Percentiles rank a stretch among this genome's conserved stretches.
Evolutionary conservation across 2,797 vertebrate species (phyloP).

Genomic region (Chiloscyllium punctatum): DNA sequence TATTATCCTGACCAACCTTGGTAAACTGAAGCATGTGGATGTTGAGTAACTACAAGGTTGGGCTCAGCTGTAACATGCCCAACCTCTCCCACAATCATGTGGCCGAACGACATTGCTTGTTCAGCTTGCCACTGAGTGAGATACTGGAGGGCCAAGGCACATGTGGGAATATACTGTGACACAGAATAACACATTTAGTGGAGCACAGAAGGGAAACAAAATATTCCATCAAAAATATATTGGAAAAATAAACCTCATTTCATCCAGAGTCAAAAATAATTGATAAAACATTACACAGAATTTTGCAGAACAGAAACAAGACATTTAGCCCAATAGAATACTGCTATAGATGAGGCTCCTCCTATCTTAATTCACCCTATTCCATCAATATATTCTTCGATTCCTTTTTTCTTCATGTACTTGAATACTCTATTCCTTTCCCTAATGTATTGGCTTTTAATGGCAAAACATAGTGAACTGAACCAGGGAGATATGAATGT

Average conservation of each 20-base stretch:
- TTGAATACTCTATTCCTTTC: neutral
- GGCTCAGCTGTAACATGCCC: neutral
- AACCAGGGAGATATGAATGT: neutral
- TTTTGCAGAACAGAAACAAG: neutral
- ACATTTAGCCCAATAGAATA: neutral
- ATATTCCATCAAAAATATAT: neutral
- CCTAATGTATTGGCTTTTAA: neutral
- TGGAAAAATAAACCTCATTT: neutral
- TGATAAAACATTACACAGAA: neutral
- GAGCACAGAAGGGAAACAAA: neutral
- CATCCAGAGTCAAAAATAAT: neutral
- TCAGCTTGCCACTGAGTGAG: neutral
- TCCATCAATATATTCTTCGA: neutral
- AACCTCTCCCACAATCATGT: neutral
- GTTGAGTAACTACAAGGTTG: neutral
- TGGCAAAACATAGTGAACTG: neutral
- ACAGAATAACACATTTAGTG: neutral
- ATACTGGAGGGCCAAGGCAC: neutral
- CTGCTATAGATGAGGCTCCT: neutral
- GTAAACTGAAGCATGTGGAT: neutral
- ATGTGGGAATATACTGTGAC: neutral
- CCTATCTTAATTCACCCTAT: neutral
- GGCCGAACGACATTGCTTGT: neutral
- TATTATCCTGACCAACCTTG: neutral
- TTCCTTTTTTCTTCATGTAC: neutral